phyloP scores from a whole-genome alignment of 2,797 vertebrate species.

The Lagocephalus sceleratus region DNA sequence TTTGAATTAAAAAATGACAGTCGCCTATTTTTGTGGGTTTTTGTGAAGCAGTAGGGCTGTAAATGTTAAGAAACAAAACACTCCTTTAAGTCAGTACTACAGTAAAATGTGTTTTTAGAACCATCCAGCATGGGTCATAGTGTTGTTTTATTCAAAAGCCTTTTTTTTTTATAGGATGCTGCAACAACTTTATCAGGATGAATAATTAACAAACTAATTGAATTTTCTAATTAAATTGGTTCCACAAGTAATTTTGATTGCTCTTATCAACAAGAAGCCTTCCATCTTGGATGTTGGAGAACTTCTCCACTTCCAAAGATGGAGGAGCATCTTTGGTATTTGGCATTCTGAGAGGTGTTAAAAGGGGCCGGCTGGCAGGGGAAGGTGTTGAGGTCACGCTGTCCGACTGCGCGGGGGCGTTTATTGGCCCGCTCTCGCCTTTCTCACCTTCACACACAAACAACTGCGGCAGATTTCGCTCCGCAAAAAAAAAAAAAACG shows the following conservation, averaged over 20 bases:
- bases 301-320: too few species aligned
- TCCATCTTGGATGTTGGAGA: too few species aligned
- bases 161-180: too few species aligned
- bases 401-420: slow-evolving; percentile 34
- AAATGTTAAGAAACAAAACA: slow-evolving; percentile 2
- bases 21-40: neutral
- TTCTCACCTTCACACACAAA: slow-evolving; percentile 59
- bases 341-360: slow-evolving; percentile 75
- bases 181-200: too few species aligned
- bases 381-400: slow-evolving; percentile 62
- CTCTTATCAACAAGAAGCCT: too few species aligned
- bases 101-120: neutral
- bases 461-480: slow-evolving; percentile 4
- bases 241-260: too few species aligned
- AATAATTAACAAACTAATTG: too few species aligned
- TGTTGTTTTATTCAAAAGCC: too few species aligned
- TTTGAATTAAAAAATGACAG: neutral
- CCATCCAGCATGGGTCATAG: neutral
- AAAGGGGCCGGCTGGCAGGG: slow-evolving; percentile 48
- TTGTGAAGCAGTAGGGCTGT: neutral
- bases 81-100: neutral
- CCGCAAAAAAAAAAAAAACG: too few species aligned
- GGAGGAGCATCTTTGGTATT: slow-evolving; percentile 65
- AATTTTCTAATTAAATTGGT: too few species aligned
- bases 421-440: slow-evolving; percentile 45